These are phyloP conservation scores for Pluvianellus socialis DNA, from an alignment of 2,113 vertebrate species.

Conservation along the genomic window DNA sequence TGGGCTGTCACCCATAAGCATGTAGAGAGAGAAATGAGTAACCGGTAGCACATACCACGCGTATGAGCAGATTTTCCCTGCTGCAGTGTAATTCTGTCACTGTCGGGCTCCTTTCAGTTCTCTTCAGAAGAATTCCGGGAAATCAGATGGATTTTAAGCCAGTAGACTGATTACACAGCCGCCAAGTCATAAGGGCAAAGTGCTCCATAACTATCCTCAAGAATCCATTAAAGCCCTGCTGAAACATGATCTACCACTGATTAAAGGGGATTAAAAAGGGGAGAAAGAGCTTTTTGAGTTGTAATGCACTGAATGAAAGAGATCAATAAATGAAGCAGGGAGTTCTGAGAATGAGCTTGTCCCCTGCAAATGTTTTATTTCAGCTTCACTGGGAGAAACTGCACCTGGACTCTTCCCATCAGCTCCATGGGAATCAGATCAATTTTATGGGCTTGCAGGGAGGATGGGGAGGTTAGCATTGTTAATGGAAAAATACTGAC, in stretches of 20 bases:
- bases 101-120: not conserved
- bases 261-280: conserved; percentile 8
- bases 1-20: not conserved
- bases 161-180: not conserved
- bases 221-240: conserved; percentile 20
- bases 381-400: not conserved
- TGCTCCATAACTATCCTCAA: not conserved
- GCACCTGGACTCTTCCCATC: not conserved
- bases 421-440: conserved; percentile 17
- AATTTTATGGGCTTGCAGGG: conserved; percentile 1
- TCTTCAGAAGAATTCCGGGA: conserved; percentile 42
- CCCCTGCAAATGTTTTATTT: conserved; percentile 18
- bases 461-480: conserved; percentile 2
- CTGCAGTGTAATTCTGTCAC: not conserved
- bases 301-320: not conserved
- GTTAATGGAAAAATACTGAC: conserved; percentile 45
- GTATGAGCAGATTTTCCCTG: not conserved
- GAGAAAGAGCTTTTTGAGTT: not conserved
- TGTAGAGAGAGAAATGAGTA: not conserved
- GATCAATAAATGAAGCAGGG: not conserved
- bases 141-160: conserved; percentile 31
- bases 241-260: conserved; percentile 42
- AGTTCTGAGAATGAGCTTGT: not conserved
- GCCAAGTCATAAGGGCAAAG: not conserved
- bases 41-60: not conserved